Percentiles rank a stretch among this genome's conserved stretches.
Evolutionary conservation across 2,113 vertebrate species (phyloP).

Genomic region (human (Homo sapiens)): DNA sequence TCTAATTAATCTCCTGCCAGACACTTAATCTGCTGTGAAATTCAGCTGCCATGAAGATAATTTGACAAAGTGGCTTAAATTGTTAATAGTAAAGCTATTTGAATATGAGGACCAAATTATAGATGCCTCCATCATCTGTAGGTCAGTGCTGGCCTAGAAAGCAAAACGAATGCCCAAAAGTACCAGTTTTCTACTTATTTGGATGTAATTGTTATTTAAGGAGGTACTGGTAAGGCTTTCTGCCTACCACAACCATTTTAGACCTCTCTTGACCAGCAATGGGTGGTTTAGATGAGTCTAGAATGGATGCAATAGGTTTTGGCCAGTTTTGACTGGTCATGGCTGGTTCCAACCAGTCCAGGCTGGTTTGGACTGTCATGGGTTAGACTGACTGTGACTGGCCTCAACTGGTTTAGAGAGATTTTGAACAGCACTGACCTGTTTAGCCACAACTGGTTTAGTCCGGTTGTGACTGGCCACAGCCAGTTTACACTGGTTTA

Average conservation of each 20-base stretch:
- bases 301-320: no score
- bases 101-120: constrained; percentile 47
- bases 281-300: no score
- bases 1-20: constrained; percentile 69
- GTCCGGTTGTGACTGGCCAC: no score
- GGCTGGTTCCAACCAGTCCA: no score
- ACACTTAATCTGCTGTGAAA: constrained; percentile 74
- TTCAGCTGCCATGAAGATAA: constrained; percentile 65
- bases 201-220: constrained; percentile 5
- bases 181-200: constrained; percentile 21
- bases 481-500: no score
- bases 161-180: background rate
- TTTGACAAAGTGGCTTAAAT: constrained; percentile 65
- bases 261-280: no score
- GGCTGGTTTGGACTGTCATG: no score
- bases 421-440: no score
- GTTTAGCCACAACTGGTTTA: no score
- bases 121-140: background rate
- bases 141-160: constrained; percentile 46
- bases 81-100: constrained; percentile 53
- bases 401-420: no score
- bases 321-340: no score
- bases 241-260: background rate
- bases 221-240: background rate
- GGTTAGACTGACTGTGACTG: no score